A percentile compares a stretch with the other conserved stretches of the same genome.
Conservation (phyloP, 1,140 invertebrate genomes). For the Euwallacea similis region DNA sequence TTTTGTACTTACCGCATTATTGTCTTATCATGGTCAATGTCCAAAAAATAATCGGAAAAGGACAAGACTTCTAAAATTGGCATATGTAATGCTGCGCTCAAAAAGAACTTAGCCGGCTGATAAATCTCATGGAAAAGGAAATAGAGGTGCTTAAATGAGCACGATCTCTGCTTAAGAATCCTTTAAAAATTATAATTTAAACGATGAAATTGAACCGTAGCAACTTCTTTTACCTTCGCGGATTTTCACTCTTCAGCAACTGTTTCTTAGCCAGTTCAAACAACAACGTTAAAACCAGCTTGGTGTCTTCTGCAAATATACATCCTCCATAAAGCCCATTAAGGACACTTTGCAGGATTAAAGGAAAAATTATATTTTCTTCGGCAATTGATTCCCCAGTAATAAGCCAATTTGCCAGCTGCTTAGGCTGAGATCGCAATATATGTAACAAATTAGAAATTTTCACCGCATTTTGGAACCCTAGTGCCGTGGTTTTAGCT, state of each 20-base stretch:
- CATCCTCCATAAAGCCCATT: constrained; percentile 84
- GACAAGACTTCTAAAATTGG: constrained; percentile 92
- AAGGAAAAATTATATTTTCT: constrained; percentile 64
- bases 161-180: constrained; percentile 80
- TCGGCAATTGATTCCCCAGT: constrained; percentile 68
- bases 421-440: constrained; percentile 76
- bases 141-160: constrained; percentile 89
- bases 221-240: constrained; percentile 63
- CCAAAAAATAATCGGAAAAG: constrained; percentile 90
- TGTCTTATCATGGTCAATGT: constrained; percentile 89
- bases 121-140: constrained; percentile 88
- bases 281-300: constrained; percentile 74
- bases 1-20: constrained; percentile 58
- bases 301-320: constrained; percentile 79
- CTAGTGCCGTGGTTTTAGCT: constrained; percentile 77
- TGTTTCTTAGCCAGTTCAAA: constrained; percentile 83
- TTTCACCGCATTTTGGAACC: constrained; percentile 74
- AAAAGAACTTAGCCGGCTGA: constrained; percentile 87
- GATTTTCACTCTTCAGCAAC: constrained; percentile 78
- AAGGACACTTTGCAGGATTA: constrained; percentile 71
- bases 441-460: constrained; percentile 80
- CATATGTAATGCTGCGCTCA: constrained; percentile 87
- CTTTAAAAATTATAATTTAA: constrained; percentile 51
- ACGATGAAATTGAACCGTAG: constrained; percentile 16
- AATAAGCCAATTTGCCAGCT: constrained; percentile 78